Conservation (phyloP, 2,113 vertebrate genomes). For the Upupa epops region DNA sequence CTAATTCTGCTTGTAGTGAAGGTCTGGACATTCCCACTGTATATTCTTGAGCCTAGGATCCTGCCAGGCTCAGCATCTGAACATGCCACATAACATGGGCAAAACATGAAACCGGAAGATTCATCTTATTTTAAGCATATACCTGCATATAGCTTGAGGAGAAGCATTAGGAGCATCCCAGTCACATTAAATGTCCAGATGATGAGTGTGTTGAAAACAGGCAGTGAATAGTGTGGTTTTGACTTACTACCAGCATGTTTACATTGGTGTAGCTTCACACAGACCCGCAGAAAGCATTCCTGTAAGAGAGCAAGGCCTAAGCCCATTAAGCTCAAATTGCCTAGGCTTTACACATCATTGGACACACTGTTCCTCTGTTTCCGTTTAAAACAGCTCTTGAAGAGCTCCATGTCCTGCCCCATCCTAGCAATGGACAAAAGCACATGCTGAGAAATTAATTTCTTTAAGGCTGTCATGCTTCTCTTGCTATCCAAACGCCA, state of each 20-base stretch:
- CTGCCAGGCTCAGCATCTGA: neutral
- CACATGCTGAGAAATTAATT: neutral
- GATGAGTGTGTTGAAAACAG: neutral
- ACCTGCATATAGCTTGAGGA: neutral
- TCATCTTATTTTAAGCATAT: neutral
- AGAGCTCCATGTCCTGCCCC: neutral
- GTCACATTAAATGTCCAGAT: neutral
- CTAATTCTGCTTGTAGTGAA: neutral
- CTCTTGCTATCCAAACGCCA: neutral
- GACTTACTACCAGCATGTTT: neutral
- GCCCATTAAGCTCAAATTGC: neutral
- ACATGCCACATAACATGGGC: neutral
- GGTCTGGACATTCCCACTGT: neutral
- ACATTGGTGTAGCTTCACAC: neutral
- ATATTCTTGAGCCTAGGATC: neutral
- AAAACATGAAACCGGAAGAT: neutral
- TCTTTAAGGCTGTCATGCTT: neutral
- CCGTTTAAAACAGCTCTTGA: neutral
- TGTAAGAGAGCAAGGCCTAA: neutral
- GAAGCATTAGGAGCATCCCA: neutral
- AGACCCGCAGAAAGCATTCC: neutral
- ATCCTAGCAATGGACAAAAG: neutral
- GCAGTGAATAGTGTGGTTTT: neutral
- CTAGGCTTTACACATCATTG: neutral
- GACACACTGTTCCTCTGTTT: neutral